A percentile compares a stretch with the other conserved stretches of the same genome.
These are phyloP conservation scores for Megalonaias nervosa DNA, from an alignment of 1,140 invertebrate genomes.

Conservation along the genomic window DNA sequence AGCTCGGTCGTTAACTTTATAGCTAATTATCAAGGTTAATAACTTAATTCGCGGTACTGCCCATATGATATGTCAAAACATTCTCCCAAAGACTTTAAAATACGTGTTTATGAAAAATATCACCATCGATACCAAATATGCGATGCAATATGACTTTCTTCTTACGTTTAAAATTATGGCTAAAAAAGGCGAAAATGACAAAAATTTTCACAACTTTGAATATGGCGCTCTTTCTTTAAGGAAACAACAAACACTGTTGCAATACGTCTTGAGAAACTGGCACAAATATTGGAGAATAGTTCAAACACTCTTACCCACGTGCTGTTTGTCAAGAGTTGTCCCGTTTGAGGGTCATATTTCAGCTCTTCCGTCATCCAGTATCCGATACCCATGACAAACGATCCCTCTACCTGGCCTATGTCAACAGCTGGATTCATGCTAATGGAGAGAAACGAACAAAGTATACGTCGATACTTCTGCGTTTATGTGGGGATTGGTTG, in stretches of 20 bases:
- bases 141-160: not conserved
- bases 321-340: conserved; percentile 80
- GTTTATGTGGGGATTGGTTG: not conserved
- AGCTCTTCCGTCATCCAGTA: conserved; percentile 85
- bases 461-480: not conserved
- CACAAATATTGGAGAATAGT: too few relatives aligned
- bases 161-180: not conserved
- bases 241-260: not conserved
- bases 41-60: too few relatives aligned
- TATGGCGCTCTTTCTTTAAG: not conserved
- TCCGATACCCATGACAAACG: conserved; percentile 89
- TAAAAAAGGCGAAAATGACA: not conserved
- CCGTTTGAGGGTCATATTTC: conserved; percentile 78
- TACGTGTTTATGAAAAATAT: too few relatives aligned
- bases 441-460: conserved; percentile 15
- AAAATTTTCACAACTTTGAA: not conserved
- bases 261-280: too few relatives aligned
- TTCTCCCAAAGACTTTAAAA: too few relatives aligned
- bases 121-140: too few relatives aligned
- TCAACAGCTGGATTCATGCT: conserved; percentile 73
- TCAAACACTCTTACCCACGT: conserved; percentile 77
- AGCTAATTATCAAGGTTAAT: too few relatives aligned
- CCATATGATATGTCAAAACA: too few relatives aligned
- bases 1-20: too few relatives aligned
- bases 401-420: conserved; percentile 89